Evolutionary conservation across 2,113 vertebrate species (phyloP), one percentile per base, ranked within the genome.

Genomic region (Gobio gobio): DNA sequence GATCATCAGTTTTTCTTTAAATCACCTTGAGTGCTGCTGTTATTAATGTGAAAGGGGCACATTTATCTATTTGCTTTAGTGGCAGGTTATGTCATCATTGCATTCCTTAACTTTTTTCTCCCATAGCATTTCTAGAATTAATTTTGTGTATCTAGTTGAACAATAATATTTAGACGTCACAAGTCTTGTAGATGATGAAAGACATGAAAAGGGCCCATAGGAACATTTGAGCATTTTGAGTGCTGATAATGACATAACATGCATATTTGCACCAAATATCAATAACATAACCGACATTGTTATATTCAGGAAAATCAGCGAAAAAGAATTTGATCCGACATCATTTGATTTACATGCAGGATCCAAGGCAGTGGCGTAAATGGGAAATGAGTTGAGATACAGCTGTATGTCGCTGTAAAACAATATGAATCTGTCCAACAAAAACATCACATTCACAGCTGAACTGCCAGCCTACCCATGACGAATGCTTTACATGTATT

Each of bases 361-460:
- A 70, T 43, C 54, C 10, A 43, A 24, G 36, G 29, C 29, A 78
- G n/a, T 45, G 54, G 22, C 0, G 56, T 63, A 45, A 61, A 78
- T 1, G 18, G 22, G 56, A 78, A 61, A 78, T 61, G 3, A 45
- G 36, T 43, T 59, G 51, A n/a, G 36, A 43, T 59, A 36, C 9
- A 58, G 33, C 56, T 24, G 20, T 63, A 26, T 59, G 74, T 78
- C 33, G 20, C 54, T 8, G 22, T 59, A 61, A n/a, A 61, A 78
- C 77, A 47, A 0, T 63, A 63, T 5, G 14, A 63, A 63, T 63
- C 14, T 29, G 13, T 80, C 78, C 78, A 64, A 45, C 58, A 79
- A 79, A 20, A 63, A 79, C 58, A 63, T 59, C 49, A 43, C 29
- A 83, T 74, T 75, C 45, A 63, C 75, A 77, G 47, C 72, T 66